These are phyloP conservation scores for Actenoides lindsayi DNA, from an alignment of 2,113 vertebrate genomes.

Conservation along the genomic window DNA sequence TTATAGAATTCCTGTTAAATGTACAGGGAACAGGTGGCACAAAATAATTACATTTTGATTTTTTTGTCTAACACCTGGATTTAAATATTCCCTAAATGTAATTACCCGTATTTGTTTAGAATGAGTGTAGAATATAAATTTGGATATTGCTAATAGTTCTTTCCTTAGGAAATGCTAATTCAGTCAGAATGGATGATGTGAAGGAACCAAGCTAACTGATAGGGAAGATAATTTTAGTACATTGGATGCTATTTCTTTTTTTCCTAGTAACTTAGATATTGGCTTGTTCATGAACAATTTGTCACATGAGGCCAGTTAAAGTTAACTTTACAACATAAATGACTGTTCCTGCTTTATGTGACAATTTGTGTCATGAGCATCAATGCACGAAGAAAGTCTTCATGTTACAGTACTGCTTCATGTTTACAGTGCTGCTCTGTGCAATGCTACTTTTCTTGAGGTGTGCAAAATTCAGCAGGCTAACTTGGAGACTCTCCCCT, in stretches of 20 bases:
- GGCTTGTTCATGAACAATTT: background rate
- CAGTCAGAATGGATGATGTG: background rate
- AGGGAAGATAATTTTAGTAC: background rate
- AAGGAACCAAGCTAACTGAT: background rate
- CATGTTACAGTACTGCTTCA: background rate
- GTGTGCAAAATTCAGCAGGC: background rate
- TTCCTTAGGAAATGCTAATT: conserved; percentile 12
- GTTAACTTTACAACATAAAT: background rate
- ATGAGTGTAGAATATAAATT: conserved; percentile 56
- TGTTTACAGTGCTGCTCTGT: background rate
- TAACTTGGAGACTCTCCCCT: background rate
- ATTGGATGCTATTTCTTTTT: background rate
- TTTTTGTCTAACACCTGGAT: conserved; percentile 58
- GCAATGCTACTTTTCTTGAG: background rate
- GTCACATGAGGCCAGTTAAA: background rate
- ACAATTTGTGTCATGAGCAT: background rate
- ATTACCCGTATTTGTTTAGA: conserved; percentile 67
- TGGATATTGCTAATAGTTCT: conserved; percentile 4
- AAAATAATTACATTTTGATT: conserved; percentile 71
- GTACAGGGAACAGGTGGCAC: conserved; percentile 75
- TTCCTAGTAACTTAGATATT: background rate
- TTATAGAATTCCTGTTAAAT: conserved; percentile 69
- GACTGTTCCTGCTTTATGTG: background rate
- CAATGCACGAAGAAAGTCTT: background rate
- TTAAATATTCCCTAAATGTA: conserved; percentile 68